Base-by-base conservation (phyloP, 2,888 invertebrate species). In the Amaurobius ferox region DNA sequence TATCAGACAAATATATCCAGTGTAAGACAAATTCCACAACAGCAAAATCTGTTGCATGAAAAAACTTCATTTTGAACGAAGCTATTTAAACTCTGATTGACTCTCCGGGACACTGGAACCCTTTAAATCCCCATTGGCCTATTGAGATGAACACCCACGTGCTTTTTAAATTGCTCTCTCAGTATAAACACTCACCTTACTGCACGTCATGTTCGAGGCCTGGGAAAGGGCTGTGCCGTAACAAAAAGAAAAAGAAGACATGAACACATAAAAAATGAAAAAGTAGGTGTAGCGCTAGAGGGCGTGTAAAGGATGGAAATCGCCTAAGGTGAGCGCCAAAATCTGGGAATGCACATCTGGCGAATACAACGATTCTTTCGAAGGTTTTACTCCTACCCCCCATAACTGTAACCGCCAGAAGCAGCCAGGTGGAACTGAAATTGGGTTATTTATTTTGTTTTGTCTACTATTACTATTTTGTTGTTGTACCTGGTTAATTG, bases 241-340 rank as follows among this genome's bases (percentile, higher is more conserved):
- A 23, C 55, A 9, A 44, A 16, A 55, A 55, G 11, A 23, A 55
- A 23, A 55, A 23, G 11, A 23, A 6, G 23, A 55, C 19, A 55
- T n/a, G 55, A 55, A 55, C 0, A 6, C 3, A 23, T 3, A 23
- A 55, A 55, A 23, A 11, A n/a, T n/a, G n/a, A n/a, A 55, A 16
- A 55, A 55, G 55, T 23, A 23, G 19, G 23, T 55, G 55, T 55
- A 55, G 23, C n/a, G 44, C 35, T 26, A n/a, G 62, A 66, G 64
- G 40, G 64, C 44, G 44, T 64, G n/a, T 19, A 48, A 29, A 79
- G 68, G 71, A 74, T 68, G 68, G 29, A 55, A 30, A 48, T 70
- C 39, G 62, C 81, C 74, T n/a, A 28, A 35, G 74, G 81, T 74
- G 64, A 68, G 48, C 81, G 81, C 74, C 81, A 81, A 61, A 73